Percentiles rank a stretch among this genome's conserved stretches.
Conservation (phyloP, 1,140 invertebrate genomes). For the Heliothis subflexa region DNA sequence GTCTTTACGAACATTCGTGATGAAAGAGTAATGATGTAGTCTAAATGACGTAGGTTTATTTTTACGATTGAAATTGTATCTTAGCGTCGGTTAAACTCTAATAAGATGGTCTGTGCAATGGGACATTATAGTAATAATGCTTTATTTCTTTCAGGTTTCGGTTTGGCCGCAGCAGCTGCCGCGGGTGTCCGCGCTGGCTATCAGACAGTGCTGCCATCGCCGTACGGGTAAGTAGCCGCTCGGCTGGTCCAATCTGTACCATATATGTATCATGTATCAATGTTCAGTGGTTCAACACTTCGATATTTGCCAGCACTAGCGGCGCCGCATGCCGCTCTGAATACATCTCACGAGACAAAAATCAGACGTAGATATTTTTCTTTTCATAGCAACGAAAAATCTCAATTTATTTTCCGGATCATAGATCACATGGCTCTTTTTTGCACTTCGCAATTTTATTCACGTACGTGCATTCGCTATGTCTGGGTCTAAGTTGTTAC, state of each 20-base stretch:
- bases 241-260: conserved; percentile 46
- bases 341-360: conserved; percentile 86
- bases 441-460: not conserved
- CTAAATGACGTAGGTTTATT: conserved; percentile 49
- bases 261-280: conserved; percentile 73
- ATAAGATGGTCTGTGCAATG: not conserved
- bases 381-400: not conserved
- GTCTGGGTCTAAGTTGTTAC: not conserved
- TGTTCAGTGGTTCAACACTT: conserved; percentile 83
- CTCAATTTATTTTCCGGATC: not conserved
- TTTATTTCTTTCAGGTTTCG: conserved; percentile 78
- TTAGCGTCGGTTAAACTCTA: no score
- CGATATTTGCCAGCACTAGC: conserved; percentile 84
- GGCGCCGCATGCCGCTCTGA: conserved; percentile 75
- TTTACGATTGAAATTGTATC: conserved; percentile 39
- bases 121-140: conserved; percentile 52
- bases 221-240: conserved; percentile 90
- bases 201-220: conserved; percentile 89
- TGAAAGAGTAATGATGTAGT: conserved; percentile 63
- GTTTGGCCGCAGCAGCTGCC: conserved; percentile 78
- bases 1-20: conserved; percentile 63
- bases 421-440: not conserved
- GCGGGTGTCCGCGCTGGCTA: conserved; percentile 90
- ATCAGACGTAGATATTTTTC: conserved; percentile 66
- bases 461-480: conserved; percentile 16